Conservation (phyloP, 1,140 invertebrate species). For the Ostrea edulis region DNA sequence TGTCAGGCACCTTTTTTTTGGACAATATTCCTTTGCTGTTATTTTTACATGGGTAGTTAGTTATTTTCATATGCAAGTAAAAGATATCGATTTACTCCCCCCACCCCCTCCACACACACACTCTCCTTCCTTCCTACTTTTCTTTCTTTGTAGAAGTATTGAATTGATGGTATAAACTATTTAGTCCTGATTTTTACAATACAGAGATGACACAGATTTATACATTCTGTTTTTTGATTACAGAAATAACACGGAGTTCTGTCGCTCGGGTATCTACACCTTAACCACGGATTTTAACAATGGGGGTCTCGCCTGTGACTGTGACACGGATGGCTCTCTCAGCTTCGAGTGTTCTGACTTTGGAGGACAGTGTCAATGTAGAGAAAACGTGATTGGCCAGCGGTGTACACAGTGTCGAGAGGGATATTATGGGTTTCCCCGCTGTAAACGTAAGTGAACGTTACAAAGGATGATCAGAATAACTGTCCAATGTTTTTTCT, state of each 20-base stretch:
- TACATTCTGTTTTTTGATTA: background rate
- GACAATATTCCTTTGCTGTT: too few relatives aligned
- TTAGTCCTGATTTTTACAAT: background rate
- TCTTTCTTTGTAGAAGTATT: background rate
- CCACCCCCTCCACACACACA: too few relatives aligned
- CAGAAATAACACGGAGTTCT: constrained; percentile 65
- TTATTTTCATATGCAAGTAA: too few relatives aligned
- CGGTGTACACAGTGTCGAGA: constrained; percentile 93
- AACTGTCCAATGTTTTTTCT: background rate
- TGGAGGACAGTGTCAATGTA: constrained; percentile 97
- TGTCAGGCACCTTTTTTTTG: too few relatives aligned
- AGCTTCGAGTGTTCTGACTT: constrained; percentile 92
- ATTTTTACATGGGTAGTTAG: too few relatives aligned
- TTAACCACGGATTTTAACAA: constrained; percentile 96
- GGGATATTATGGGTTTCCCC: constrained; percentile 96
- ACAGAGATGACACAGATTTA: background rate
- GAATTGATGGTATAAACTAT: background rate
- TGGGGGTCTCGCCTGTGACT: constrained; percentile 93
- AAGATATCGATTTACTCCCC: too few relatives aligned
- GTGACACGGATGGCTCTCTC: constrained; percentile 92
- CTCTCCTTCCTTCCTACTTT: too few relatives aligned
- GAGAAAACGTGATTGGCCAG: constrained; percentile 95
- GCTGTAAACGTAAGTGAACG: constrained; percentile 85
- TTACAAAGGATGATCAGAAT: background rate
- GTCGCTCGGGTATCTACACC: constrained; percentile 89